phyloP scores from a whole-genome alignment of 2,888 invertebrate genomes.

The Dasysyrphus tricinctus region DNA sequence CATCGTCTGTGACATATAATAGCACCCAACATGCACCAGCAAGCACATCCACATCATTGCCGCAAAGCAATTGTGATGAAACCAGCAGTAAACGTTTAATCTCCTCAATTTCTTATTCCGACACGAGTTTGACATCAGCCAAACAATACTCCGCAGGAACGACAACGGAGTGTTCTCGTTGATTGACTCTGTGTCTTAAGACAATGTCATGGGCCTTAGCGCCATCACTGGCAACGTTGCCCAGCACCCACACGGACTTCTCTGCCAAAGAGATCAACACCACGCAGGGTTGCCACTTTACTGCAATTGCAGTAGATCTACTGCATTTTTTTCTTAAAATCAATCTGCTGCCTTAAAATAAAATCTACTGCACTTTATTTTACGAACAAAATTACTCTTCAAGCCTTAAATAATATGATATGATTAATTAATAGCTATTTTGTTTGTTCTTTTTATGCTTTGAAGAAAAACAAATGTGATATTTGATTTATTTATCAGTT shows the following conservation, averaged over 20 bases:
- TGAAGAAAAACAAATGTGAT: too few species aligned
- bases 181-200: slow-evolving; percentile 88
- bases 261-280: slow-evolving; percentile 91
- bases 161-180: slow-evolving; percentile 86
- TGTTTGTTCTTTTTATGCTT: too few species aligned
- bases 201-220: slow-evolving; percentile 92
- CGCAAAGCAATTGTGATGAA: slow-evolving; percentile 89
- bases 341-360: too few species aligned
- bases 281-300: too few species aligned
- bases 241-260: slow-evolving; percentile 98
- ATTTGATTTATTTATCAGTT: too few species aligned
- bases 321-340: too few species aligned
- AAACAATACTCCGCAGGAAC: slow-evolving; percentile 92
- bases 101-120: slow-evolving; percentile 94
- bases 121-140: slow-evolving; percentile 97
- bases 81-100: slow-evolving; percentile 90
- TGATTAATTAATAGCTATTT: too few species aligned
- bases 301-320: too few species aligned
- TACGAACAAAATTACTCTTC: too few species aligned
- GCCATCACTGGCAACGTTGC: slow-evolving; percentile 98
- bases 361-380: too few species aligned
- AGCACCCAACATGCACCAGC: slow-evolving; percentile 98
- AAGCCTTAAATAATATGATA: too few species aligned
- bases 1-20: slow-evolving; percentile 96
- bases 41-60: slow-evolving; percentile 90